Evolutionary conservation across 2,113 vertebrate genomes (phyloP), one percentile per base, ranked within the genome.

Genomic region (Phyllopteryx taeniolatus): DNA sequence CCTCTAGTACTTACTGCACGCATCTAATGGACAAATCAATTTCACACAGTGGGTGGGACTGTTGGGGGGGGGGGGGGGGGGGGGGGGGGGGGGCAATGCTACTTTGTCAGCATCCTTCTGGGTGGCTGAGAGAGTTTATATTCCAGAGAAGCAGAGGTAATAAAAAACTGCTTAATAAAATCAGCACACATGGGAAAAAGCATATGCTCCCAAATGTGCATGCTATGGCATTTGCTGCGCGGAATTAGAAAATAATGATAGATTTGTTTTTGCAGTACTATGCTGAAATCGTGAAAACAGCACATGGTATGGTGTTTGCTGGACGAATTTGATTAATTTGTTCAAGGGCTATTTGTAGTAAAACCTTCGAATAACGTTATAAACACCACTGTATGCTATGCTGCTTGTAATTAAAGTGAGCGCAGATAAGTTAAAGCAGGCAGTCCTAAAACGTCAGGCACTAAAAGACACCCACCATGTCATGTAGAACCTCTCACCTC

Each of bases 21-120:
- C 77, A 51, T 69, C 79, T 75, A 74, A 87, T 74, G 80, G 43
- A 86, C 68, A 86, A 87, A 91, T 89, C 85, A 86, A 91, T 88
- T 33, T 75, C 61, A 43, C 51, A 44, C 79, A 71, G 77, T 27
- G 12, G 73, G 67, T 56, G 35, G 67, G 63, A 63, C 78, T 68
- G 53, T 59, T 8, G 27, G 73, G 68, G 73, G 67, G 15, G 49
- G 49, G 17, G 19, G 20, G 20, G 8, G 8, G 8, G 20, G 8
- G 59, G 2, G 7, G 59, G 31, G 0, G 59, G 27, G 7, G 20
- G 27, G 2, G 15, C 14, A 35, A 75, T 64, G 73, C n/a, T 47
- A 84, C 64, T 81, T 76, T 78, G 67, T 76, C 79, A 71, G 76
- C 71, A 60, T 68, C 69, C 44, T 47, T 68, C 62, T 68, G 68